phyloP scores from a whole-genome alignment of 92 coral and sea anemone genomes.

The Epizoanthus rinbou region DNA sequence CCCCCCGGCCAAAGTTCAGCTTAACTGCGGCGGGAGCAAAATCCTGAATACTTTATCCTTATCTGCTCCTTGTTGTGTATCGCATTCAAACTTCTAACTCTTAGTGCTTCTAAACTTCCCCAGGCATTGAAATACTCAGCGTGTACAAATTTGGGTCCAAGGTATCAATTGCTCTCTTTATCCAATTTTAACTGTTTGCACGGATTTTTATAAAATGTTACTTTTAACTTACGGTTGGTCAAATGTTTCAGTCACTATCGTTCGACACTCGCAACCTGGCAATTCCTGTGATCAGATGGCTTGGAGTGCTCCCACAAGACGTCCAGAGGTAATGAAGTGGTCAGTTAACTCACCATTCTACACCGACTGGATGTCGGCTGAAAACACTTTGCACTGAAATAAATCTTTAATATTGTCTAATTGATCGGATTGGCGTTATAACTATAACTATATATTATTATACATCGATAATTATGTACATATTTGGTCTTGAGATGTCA shows the following conservation, averaged over 20 bases:
- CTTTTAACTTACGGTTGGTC: not conserved
- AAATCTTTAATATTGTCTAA: too few relatives aligned
- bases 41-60: too few relatives aligned
- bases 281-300: constrained; percentile 85
- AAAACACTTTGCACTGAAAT: not conserved
- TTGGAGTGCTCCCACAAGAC: constrained; percentile 94
- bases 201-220: not conserved
- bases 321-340: constrained; percentile 67
- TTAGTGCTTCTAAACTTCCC: constrained; percentile 1
- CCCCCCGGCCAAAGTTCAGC: too few relatives aligned
- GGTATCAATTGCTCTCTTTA: constrained; percentile 45
- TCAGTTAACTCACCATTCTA: not conserved
- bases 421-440: too few relatives aligned
- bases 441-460: too few relatives aligned
- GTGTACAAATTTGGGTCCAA: constrained; percentile 96
- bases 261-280: constrained; percentile 86
- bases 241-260: constrained; percentile 69
- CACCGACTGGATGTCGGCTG: not conserved
- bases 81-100: not conserved
- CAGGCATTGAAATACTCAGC: constrained; percentile 92
- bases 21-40: too few relatives aligned
- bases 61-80: not conserved
- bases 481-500: too few relatives aligned
- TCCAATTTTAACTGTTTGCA: not conserved
- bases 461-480: too few relatives aligned